Conservation (phyloP, 2,113 vertebrate species). For the Labeo rohita region DNA sequence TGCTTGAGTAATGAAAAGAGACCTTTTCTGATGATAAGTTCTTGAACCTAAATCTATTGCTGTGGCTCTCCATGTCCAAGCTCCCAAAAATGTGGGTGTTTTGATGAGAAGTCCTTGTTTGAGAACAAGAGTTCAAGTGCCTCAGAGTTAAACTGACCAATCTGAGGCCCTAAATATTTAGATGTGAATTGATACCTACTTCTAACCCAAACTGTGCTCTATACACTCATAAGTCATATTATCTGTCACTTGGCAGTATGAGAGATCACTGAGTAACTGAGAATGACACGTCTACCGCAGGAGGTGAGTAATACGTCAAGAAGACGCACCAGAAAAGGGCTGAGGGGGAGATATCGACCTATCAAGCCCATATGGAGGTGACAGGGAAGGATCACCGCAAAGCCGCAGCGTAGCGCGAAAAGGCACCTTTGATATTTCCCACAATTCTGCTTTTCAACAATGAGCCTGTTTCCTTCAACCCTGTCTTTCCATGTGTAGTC, state of each 20-base stretch:
- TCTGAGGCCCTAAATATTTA: background rate
- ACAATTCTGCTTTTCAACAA: background rate
- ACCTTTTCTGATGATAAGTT: background rate
- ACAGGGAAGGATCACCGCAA: slow-evolving; percentile 19
- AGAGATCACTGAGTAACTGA: slow-evolving; percentile 44
- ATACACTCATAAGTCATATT: slow-evolving; percentile 31
- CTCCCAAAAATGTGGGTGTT: background rate
- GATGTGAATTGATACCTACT: background rate
- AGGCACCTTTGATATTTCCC: background rate
- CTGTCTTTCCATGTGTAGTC: background rate
- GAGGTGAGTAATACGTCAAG: slow-evolving; percentile 45
- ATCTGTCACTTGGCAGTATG: slow-evolving; percentile 40
- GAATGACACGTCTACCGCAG: slow-evolving; percentile 33
- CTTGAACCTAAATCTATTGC: background rate
- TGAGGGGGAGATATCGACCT: slow-evolving; percentile 29
- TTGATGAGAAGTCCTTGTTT: background rate
- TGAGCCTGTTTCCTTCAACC: background rate
- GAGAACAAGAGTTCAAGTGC: too few relatives aligned
- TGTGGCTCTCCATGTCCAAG: background rate
- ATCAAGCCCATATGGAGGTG: slow-evolving; percentile 31
- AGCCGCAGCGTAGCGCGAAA: background rate
- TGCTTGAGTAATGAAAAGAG: background rate
- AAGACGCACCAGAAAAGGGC: slow-evolving; percentile 4
- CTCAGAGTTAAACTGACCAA: background rate
- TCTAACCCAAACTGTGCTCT: slow-evolving; percentile 7